These are phyloP conservation scores for Pleuronectes platessa DNA, from an alignment of 2,113 vertebrate species.

Conservation along the genomic window DNA sequence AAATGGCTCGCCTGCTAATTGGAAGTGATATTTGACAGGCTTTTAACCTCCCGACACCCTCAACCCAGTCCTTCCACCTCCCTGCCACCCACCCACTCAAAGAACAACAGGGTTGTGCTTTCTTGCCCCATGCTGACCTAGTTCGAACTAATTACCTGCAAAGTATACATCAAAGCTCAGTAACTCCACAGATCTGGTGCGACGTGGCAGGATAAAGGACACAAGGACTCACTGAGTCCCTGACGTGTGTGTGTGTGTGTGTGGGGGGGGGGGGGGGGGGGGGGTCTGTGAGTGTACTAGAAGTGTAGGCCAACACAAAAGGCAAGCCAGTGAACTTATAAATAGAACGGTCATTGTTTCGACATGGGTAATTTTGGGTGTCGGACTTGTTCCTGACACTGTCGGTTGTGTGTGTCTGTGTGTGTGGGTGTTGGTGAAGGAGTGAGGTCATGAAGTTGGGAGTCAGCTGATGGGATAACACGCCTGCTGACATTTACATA, in stretches of 20 bases:
- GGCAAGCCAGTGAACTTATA: slow-evolving; percentile 73
- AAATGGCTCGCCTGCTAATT: slow-evolving; percentile 67
- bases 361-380: slow-evolving; percentile 73
- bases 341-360: slow-evolving; percentile 80
- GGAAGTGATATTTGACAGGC: slow-evolving; percentile 66
- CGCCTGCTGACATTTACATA: slow-evolving; percentile 17
- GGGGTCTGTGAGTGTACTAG: too few species aligned
- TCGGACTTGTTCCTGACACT: slow-evolving; percentile 65
- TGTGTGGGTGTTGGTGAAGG: not conserved
- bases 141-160: slow-evolving; percentile 81
- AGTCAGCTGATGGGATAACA: slow-evolving; percentile 82
- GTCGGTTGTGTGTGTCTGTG: slow-evolving; percentile 7
- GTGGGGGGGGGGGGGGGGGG: not conserved
- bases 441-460: slow-evolving; percentile 81
- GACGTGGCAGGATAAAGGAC: slow-evolving; percentile 56
- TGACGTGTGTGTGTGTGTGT: slow-evolving; percentile 1
- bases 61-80: slow-evolving; percentile 10
- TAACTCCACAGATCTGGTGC: slow-evolving; percentile 57
- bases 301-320: slow-evolving; percentile 57
- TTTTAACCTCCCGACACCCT: slow-evolving; percentile 56
- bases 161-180: slow-evolving; percentile 81
- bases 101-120: slow-evolving; percentile 72
- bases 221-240: slow-evolving; percentile 49
- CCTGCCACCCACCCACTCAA: slow-evolving; percentile 63
- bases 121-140: slow-evolving; percentile 80